Evolutionary conservation across 2,888 invertebrate genomes (phyloP), one percentile per base, ranked within the genome.

Genomic region (Dendrolimus pini): DNA sequence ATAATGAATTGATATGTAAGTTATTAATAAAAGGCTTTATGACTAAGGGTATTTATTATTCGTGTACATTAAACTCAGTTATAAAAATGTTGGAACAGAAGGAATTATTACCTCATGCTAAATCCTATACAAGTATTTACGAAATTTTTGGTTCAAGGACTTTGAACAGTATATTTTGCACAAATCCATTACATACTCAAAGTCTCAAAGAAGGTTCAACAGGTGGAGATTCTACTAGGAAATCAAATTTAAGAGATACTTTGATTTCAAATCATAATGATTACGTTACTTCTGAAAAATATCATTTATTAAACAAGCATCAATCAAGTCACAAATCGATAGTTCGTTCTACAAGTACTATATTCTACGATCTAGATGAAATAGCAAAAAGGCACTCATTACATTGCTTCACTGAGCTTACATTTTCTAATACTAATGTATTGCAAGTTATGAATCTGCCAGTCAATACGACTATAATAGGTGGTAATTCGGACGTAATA

Each of bases 301-400:
- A 75, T 63, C 71, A 85, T 56, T 60, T 62, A 53, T 60, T 82
- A n/a, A 77, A 81, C 60, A 76, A 67, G 62, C 67, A 69, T 2
- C 47, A 9, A 47, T 58, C 58, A 6, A 82, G 80, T 55, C 65
- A 63, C 54, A 79, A 69, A 61, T 74, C 71, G 41, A 18, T 80
- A 7, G 61, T 69, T 14, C 70, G 62, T 41, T 88, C 89, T 9
- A 77, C 75, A 2, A 89, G 88, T 62, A 89, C 87, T 9, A 69
- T 87, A 63, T 89, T 87, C 62, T 89, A 76, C 58, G 88, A 89
- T 70, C 70, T 89, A 58, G 89, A 89, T 61, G 78, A 80, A 14
- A 69, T 86, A 60, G 78, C 77, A 9, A 85, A 83, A 66, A 77
- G 79, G 57, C 82, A 85, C 62, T 89, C 89, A 12, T 82, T 80